Base-by-base conservation (phyloP, 2,888 invertebrate species). In the Brenthis daphne region DNA sequence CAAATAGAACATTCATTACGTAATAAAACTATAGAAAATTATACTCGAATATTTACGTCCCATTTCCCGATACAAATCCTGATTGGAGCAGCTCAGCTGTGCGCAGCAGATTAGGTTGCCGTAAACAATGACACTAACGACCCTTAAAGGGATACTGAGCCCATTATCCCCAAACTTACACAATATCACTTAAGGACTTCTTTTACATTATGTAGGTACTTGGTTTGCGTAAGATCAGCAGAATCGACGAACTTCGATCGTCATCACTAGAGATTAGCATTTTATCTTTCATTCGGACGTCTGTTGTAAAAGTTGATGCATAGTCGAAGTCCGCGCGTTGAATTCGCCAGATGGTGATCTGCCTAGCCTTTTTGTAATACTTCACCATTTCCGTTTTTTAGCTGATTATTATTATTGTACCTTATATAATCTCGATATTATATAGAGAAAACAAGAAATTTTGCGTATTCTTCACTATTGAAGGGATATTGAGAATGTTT, bases 181-280 rank as follows among this genome's bases (percentile, higher is more conserved):
- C 73, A 68, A 74, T 74, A 73, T 71, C 74, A 73, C 73, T 74
- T 73, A 74, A 43, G 65, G 69, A 69, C 67, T 72, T 67, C 72
- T 72, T 72, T 69, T 65, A 64, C 68, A 68, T 57, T 67, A 43
- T 43, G 37, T 20, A 20, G 20, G 20, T 43, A 60, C 60, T 70
- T 67, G 54, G 64, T 67, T 67, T 33, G 65, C 43, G 16, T 50
- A 58, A 70, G 67, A 64, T 68, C 68, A 71, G 54, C 63, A 24
- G 51, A 65, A 65, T 68, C 57, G 68, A 55, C 48, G 53, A 71
- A 71, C 65, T 71, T 68, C 56, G 61, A 61, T 48, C 68, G 65
- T 71, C 54, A 70, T 64, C 11, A 29, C 43, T 50, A 64, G 24
- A 69, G 58, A 48, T 37, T 48, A 57, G 43, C 56, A 60, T 54